Conservation (phyloP, 2,797 vertebrate species). For the Lacerta agilis region DNA sequence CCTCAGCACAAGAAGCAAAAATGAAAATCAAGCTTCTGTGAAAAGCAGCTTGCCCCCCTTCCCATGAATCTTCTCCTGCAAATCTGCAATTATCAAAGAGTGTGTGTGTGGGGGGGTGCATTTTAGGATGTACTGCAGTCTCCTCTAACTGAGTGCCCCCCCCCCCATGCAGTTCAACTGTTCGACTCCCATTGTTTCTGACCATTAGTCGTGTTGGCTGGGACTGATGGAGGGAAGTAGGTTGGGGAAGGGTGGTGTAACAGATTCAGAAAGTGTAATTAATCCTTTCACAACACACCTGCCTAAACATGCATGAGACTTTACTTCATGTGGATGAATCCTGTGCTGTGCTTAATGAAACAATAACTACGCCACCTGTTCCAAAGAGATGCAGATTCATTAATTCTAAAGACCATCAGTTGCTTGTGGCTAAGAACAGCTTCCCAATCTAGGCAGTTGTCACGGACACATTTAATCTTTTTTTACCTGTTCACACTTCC, state of each 20-base stretch:
- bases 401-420: neutral
- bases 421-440: neutral
- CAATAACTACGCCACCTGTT: neutral
- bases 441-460: neutral
- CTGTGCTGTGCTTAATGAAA: neutral
- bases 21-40: neutral
- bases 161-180: neutral
- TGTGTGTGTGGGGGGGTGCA: neutral
- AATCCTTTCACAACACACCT: neutral
- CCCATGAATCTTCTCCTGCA: neutral
- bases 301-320: neutral
- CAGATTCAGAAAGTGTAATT: neutral
- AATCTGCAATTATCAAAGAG: neutral
- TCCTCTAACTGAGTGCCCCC: too few species aligned
- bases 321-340: neutral
- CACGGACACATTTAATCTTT: neutral
- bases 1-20: neutral
- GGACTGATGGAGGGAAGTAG: too few species aligned
- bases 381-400: neutral
- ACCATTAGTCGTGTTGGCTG: too few species aligned
- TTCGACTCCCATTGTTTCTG: neutral
- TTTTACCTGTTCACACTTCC: neutral
- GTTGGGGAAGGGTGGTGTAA: neutral
- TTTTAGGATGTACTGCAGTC: neutral
- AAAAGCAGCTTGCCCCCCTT: neutral